Evolutionary conservation across 1,140 invertebrate species (phyloP).

Genomic region (Sesamia nonagrioides): DNA sequence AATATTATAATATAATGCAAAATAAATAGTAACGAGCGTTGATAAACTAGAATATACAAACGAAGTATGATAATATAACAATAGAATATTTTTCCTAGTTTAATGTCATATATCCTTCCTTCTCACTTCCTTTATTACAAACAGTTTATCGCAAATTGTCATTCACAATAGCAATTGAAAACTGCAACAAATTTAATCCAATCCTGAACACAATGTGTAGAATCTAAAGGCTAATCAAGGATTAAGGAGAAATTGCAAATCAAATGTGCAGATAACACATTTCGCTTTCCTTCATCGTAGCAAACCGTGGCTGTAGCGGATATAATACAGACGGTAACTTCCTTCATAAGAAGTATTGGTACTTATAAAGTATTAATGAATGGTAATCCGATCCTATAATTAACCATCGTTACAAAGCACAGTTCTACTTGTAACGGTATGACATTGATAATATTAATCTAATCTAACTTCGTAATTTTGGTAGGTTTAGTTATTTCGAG

Average conservation of each 20-base stretch:
- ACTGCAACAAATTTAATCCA: too few relatives aligned
- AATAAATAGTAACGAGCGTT: too few relatives aligned
- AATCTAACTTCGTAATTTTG: constrained; percentile 26
- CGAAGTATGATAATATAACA: too few relatives aligned
- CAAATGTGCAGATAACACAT: constrained; percentile 35
- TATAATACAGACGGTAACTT: constrained; percentile 44
- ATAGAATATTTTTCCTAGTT: too few relatives aligned
- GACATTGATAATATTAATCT: constrained; percentile 26
- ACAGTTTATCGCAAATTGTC: too few relatives aligned
- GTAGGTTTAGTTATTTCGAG: not conserved
- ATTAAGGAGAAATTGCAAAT: constrained; percentile 19
- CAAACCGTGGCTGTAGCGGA: constrained; percentile 26
- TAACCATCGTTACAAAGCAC: constrained; percentile 29
- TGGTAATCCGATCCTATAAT: constrained; percentile 19
- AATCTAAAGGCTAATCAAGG: not conserved
- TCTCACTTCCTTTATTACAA: too few relatives aligned
- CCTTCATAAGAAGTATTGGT: constrained; percentile 17
- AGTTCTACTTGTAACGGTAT: constrained; percentile 12
- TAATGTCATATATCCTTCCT: too few relatives aligned
- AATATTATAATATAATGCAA: too few relatives aligned
- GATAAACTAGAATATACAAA: too few relatives aligned
- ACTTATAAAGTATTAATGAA: constrained; percentile 35
- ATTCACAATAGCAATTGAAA: too few relatives aligned
- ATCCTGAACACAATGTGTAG: too few relatives aligned
- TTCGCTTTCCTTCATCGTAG: constrained; percentile 34